Evolutionary conservation across 1,140 invertebrate genomes (phyloP).

Genomic region (Magallana angulata): DNA sequence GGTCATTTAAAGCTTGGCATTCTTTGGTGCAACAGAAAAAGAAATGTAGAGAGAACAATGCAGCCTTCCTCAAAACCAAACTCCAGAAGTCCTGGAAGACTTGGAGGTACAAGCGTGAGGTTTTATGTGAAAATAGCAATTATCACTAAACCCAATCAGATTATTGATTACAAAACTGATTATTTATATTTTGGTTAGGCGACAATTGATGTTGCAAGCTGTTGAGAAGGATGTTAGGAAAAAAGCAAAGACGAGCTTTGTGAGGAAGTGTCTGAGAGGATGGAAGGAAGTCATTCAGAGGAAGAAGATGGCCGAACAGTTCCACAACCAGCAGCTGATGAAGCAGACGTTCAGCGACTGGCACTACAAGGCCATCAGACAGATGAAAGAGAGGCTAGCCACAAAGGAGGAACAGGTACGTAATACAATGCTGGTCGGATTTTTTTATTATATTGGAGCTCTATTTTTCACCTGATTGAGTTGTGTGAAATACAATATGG

Average conservation of each 20-base stretch:
- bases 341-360: slow-evolving; percentile 59
- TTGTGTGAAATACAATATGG: too few species aligned
- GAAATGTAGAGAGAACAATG: slow-evolving; percentile 58
- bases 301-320: slow-evolving; percentile 61
- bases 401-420: slow-evolving; percentile 59
- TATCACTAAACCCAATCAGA: too few species aligned
- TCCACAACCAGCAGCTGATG: slow-evolving; percentile 56
- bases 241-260: slow-evolving; percentile 37
- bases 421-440: too few species aligned
- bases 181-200: slow-evolving; percentile 36
- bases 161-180: too few species aligned
- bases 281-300: slow-evolving; percentile 62
- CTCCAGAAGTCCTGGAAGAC: slow-evolving; percentile 53
- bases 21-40: slow-evolving; percentile 61
- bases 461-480: too few species aligned
- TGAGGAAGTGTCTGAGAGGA: slow-evolving; percentile 53
- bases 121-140: too few species aligned
- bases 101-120: slow-evolving; percentile 57
- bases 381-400: slow-evolving; percentile 59
- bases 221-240: slow-evolving; percentile 56
- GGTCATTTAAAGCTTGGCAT: slow-evolving; percentile 62
- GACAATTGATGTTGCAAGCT: slow-evolving; percentile 61
- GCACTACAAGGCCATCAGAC: slow-evolving; percentile 55
- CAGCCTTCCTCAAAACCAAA: slow-evolving; percentile 43
- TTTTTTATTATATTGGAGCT: too few species aligned